Percentiles rank a stretch among this genome's conserved stretches.
Evolutionary conservation across 2,888 invertebrate species (phyloP).

Genomic region (Dryobotodes eremita): DNA sequence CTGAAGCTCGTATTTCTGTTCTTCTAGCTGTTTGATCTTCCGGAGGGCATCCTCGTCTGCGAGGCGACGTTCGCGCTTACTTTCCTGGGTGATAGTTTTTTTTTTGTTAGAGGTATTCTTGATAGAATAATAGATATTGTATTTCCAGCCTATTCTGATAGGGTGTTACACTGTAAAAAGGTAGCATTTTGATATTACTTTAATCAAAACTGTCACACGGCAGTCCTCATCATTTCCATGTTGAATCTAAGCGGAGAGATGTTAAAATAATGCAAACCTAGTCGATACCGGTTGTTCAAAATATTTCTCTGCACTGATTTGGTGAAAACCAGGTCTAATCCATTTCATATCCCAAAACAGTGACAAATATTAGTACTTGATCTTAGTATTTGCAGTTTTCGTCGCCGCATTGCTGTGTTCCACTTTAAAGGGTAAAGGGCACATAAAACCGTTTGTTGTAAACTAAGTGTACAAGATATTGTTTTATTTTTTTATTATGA

Average conservation of each 20-base stretch:
- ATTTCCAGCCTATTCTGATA: neutral
- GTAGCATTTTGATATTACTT: neutral
- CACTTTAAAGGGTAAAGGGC: neutral
- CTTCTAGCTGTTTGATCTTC: slow-evolving; percentile 98
- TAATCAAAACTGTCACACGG: neutral
- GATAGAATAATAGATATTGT: neutral
- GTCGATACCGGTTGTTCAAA: neutral
- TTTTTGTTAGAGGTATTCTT: neutral
- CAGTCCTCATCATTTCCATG: neutral
- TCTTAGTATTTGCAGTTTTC: neutral
- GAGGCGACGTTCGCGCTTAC: slow-evolving; percentile 97
- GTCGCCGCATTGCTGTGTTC: neutral
- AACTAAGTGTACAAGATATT: no score
- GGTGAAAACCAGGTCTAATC: neutral
- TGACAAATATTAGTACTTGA: neutral
- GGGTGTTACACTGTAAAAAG: neutral
- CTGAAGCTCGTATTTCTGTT: slow-evolving; percentile 97
- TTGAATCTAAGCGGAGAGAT: neutral
- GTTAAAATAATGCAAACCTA: neutral
- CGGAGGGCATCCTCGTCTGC: slow-evolving; percentile 98
- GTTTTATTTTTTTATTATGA: no score
- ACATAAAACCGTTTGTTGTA: neutral
- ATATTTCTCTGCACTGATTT: neutral
- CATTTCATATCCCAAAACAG: neutral
- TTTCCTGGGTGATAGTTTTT: slow-evolving; percentile 93